Percentiles rank a stretch among this genome's conserved stretches.
phyloP scores from a whole-genome alignment of 2,797 vertebrate species.

The Serranus cabrilla region DNA sequence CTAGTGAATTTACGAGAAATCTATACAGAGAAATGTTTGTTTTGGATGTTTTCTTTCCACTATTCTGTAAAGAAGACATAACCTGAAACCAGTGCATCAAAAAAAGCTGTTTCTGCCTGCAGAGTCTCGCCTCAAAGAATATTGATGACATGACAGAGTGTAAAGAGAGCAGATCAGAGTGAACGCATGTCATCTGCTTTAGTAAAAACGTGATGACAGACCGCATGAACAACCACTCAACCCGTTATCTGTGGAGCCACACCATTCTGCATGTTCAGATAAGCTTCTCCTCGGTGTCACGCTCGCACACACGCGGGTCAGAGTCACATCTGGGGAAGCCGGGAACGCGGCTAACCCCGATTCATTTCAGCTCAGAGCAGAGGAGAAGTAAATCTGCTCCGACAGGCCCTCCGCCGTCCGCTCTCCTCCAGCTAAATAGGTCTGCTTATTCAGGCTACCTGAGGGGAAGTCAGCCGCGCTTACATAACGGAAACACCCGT shows the following conservation, averaged over 20 bases:
- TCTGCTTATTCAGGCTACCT: constrained; percentile 65
- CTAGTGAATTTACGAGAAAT: no score
- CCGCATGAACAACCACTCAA: constrained; percentile 10
- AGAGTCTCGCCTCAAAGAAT: background rate
- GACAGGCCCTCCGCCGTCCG: constrained; percentile 17
- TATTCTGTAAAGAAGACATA: no score
- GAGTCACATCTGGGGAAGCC: constrained; percentile 31
- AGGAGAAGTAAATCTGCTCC: constrained; percentile 36
- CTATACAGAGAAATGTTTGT: no score
- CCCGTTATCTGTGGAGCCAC: constrained; percentile 48
- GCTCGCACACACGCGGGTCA: constrained; percentile 30
- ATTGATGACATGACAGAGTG: background rate
- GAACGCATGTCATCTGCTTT: background rate
- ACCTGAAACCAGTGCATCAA: no score
- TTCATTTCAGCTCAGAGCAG: constrained; percentile 31
- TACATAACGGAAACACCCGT: constrained; percentile 61
- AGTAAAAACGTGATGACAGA: constrained; percentile 4
- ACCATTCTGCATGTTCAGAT: constrained; percentile 43
- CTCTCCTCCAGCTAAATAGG: constrained; percentile 58
- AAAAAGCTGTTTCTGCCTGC: no score
- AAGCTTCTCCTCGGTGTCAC: constrained; percentile 29
- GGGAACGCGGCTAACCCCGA: constrained; percentile 17
- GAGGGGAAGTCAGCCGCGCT: constrained; percentile 45
- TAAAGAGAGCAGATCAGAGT: background rate
- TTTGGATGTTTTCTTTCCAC: no score